These are phyloP conservation scores for Turnix velox DNA, from an alignment of 2,113 vertebrate species.

Conservation along the genomic window DNA sequence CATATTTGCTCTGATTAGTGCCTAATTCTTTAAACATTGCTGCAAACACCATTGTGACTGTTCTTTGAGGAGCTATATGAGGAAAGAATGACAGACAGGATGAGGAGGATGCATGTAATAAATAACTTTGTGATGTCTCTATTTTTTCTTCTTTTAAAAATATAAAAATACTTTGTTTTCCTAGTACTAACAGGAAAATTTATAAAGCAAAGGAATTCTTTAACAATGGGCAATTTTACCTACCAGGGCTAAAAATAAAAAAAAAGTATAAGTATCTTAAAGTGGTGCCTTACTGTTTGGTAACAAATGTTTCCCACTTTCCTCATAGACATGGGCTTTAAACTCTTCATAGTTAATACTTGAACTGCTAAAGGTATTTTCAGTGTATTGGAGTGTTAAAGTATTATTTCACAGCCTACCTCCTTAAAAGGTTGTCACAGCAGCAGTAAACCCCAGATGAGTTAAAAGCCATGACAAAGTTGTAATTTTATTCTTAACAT, in stretches of 20 bases:
- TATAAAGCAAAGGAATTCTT: not conserved
- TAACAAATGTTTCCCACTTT: not conserved
- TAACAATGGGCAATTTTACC: not conserved
- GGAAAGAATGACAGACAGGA: not conserved
- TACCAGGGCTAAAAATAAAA: not conserved
- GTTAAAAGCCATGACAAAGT: constrained; percentile 38
- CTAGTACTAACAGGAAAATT: not conserved
- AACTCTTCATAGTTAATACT: not conserved
- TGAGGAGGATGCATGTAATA: not conserved
- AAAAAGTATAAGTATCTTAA: not conserved
- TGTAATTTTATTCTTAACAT: constrained; percentile 12
- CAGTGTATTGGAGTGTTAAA: not conserved
- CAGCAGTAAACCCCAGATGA: constrained; percentile 16
- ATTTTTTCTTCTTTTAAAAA: not conserved
- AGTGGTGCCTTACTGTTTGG: not conserved
- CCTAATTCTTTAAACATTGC: not conserved
- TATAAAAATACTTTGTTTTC: not conserved
- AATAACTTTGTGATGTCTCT: not conserved
- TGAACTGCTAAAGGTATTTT: not conserved
- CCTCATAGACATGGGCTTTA: not conserved
- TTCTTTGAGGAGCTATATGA: not conserved
- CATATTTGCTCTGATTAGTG: not conserved
- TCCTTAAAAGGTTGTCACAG: constrained; percentile 50
- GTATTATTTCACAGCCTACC: not conserved
- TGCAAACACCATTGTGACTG: not conserved